Evolutionary conservation across 2,113 vertebrate genomes (phyloP), one percentile per base, ranked within the genome.

Genomic region (Morphnarchus princeps): DNA sequence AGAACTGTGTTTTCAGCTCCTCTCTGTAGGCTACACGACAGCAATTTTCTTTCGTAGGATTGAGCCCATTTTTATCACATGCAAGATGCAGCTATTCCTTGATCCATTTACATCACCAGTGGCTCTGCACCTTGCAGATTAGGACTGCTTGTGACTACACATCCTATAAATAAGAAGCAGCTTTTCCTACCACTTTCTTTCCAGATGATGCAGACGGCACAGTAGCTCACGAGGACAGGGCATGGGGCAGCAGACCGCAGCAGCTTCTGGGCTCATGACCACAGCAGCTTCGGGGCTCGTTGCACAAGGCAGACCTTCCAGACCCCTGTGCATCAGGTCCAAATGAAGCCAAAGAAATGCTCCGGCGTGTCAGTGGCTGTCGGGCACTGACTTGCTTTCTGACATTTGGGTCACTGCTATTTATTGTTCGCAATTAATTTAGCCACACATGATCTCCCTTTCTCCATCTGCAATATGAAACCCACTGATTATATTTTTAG

Each of bases 241-340:
- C 26, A 10, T 0, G 8, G 89, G 71, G 62, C 62, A 52, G 66
- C 77, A 45, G 73, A 21, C 47, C 6, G 20, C 61, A 45, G 84
- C 26, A 36, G 49, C 26, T 24, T 2, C 11, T 54, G 52, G 28
- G 52, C 28, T 31, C 28, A 54, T 17, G 73, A 16, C 66, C 10
- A 28, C 57, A 49, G 84, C 24, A 36, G 49, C 26, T 24, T 2
- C 7, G 1, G 86, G 62, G 52, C 70, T 34, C 42, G 3, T 9
- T 31, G 16, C 3, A 0, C 28, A 10, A 9, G 45, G 62, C 80
- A 54, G 40, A 55, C 10, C 38, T 4, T 34, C 14, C 3, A 7
- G 20, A 61, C 18, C 57, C 8, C 0, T 0, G 2, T 4, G 22
- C 3, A 0, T 7, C 1, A 3, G 54, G 38, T 40, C 42, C 9